Evolutionary conservation across 35 echinoderm and acorn worm genomes (phyloP).

Genomic region (Diadema setosum): DNA sequence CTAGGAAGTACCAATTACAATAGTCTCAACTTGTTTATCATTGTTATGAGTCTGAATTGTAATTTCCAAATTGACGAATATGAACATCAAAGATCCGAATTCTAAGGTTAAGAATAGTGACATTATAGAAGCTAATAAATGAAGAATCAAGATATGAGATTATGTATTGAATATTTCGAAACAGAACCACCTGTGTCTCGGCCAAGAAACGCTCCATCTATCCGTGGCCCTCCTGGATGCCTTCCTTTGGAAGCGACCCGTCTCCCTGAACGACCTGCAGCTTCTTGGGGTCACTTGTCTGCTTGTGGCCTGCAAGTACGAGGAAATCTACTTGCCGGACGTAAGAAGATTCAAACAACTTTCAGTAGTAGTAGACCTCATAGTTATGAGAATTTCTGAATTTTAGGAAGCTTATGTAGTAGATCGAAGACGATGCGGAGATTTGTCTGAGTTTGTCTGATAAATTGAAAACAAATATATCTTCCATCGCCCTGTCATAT

Average conservation of each 20-base stretch:
- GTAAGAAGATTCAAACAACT: background rate
- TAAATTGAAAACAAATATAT: background rate
- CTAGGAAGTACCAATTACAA: too few species aligned
- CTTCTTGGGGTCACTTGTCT: constrained; percentile 16
- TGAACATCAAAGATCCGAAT: too few species aligned
- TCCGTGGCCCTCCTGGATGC: constrained; percentile 13
- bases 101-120: too few species aligned
- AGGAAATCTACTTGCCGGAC: constrained; percentile 25
- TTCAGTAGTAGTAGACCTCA: background rate
- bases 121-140: too few species aligned
- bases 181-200: constrained; percentile 4
- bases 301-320: constrained; percentile 21
- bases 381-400: background rate
- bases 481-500: background rate
- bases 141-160: too few species aligned
- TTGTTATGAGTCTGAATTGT: too few species aligned
- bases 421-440: background rate
- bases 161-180: too few species aligned
- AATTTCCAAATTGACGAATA: too few species aligned
- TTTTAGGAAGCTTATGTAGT: background rate
- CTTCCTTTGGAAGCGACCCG: background rate
- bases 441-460: background rate
- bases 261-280: constrained; percentile 2
- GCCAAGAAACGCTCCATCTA: constrained; percentile 21
- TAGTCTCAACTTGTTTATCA: too few species aligned